Base-by-base conservation (phyloP, 2,113 vertebrate genomes). In the Melozone crissalis region DNA sequence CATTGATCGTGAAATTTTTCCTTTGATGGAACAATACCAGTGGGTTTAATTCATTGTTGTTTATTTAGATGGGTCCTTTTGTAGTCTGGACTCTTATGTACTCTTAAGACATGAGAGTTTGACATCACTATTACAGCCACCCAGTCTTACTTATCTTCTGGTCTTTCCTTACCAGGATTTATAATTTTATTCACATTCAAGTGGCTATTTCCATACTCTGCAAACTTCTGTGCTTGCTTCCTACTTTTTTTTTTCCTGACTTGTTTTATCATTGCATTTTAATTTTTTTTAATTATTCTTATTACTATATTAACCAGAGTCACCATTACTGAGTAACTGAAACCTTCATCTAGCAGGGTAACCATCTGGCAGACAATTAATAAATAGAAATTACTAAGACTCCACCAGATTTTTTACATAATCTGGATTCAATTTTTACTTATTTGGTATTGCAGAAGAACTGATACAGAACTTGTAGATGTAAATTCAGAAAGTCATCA, bases 1-100 rank as follows among this genome's bases (percentile, higher is more conserved):
- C 72, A 77, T 85, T 80, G 93, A 83, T 93, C 20, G 0, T 54
- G 21, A 37, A 69, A 27, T 77, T 58, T 93, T 95, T 43, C 74
- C 63, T 97, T 95, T 93, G 89, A 93, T 80, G 67, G 71, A 95
- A 96, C 74, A 91, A 76, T 85, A 87, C 84, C n/a, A 3, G 37
- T 13, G 5, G 6, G 20, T 47, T 91, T 89, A 72, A 87, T 87
- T 49, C 27, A 49, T 52, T 88, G 30, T 28, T 89, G 43, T 91
- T 95, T 95, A 76, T 87, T 66, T 85, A 83, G 87, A 82, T 93
- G 87, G 7, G 7, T 84, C 23, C 74, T 89, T 89, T 87, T 89
- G 63, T 93, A 65, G 35, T 84, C 75, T 85, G 13, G 28, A 69
- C 55, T 26, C 62, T 79, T 91, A 73, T 33, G 15, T n/a, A 43